phyloP scores from a whole-genome alignment of 2,797 vertebrate species.

The Platyrinchus mystaceus region DNA sequence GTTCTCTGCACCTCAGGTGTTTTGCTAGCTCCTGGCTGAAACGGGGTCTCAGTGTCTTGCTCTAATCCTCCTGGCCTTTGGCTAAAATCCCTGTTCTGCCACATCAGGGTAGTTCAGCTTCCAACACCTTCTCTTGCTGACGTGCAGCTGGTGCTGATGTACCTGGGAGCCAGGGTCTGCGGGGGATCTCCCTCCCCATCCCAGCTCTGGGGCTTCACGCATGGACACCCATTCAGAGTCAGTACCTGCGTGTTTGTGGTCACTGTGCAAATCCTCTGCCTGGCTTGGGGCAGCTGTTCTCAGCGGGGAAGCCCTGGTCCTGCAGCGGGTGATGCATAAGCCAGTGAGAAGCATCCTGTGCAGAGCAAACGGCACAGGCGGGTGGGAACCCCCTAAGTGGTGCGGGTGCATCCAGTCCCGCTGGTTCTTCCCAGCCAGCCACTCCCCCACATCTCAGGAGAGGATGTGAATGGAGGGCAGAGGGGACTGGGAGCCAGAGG shows the following conservation, averaged over 20 bases:
- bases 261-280: background rate
- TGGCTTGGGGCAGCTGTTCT: background rate
- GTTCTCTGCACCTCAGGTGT: background rate
- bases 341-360: fast-evolving
- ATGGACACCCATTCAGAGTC: background rate
- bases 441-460: background rate
- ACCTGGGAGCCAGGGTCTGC: background rate
- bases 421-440: background rate
- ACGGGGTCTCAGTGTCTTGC: background rate
- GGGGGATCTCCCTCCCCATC: background rate
- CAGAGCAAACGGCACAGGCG: fast-evolving
- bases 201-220: background rate
- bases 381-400: background rate
- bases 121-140: background rate
- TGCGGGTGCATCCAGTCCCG: fast-evolving
- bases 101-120: background rate
- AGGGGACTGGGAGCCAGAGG: background rate
- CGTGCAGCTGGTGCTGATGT: background rate
- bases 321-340: background rate
- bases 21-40: background rate
- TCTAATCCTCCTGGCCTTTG: background rate
- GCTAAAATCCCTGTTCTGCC: background rate
- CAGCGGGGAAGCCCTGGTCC: background rate
- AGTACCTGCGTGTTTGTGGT: background rate
- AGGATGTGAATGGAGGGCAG: background rate